Conservation (phyloP, 2,113 vertebrate genomes). For the Bubo bubo region DNA sequence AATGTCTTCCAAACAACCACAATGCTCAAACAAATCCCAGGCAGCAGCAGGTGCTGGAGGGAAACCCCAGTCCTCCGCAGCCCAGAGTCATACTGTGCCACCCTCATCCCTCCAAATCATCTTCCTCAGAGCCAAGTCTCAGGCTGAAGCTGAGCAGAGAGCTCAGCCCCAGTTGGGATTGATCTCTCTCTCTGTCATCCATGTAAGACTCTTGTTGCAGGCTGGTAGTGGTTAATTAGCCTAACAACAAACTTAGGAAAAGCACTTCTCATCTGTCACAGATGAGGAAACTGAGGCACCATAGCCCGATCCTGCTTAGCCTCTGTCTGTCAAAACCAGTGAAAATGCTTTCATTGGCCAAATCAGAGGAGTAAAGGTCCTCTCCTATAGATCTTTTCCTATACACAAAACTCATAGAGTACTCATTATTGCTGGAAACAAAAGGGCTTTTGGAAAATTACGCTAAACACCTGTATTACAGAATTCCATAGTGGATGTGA, state of each 20-base stretch:
- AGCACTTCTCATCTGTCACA: not conserved
- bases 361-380: not conserved
- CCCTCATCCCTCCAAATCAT: not conserved
- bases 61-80: not conserved
- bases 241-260: not conserved
- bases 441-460: not conserved
- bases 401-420: not conserved
- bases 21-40: not conserved
- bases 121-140: not conserved
- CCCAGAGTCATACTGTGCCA: not conserved
- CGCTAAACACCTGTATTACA: not conserved
- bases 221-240: not conserved
- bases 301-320: not conserved
- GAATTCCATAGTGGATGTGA: not conserved
- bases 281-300: not conserved
- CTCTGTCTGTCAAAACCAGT: not conserved
- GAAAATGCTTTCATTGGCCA: not conserved
- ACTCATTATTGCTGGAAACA: not conserved
- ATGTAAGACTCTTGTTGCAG: not conserved
- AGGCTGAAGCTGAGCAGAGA: not conserved
- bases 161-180: not conserved
- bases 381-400: not conserved
- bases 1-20: conserved; percentile 15
- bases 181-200: not conserved
- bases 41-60: not conserved